phyloP scores from a whole-genome alignment of 2,888 invertebrate species.

The Hypena proboscidalis region DNA sequence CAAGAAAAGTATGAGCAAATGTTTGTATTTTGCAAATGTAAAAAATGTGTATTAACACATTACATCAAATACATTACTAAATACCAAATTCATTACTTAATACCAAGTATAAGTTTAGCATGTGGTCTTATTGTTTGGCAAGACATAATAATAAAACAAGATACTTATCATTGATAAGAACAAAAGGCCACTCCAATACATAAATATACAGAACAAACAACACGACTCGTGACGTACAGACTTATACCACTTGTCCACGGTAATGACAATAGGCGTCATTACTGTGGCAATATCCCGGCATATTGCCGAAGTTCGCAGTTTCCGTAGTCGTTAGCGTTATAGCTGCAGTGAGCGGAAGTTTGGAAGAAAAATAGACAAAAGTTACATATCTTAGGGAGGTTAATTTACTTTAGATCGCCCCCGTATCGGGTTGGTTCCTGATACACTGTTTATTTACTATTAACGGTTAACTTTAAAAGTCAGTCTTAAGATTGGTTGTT shows the following conservation, averaged over 20 bases:
- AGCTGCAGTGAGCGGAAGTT: conserved; percentile 38
- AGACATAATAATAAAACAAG: no score
- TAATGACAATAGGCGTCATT: conserved; percentile 4
- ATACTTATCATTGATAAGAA: no score
- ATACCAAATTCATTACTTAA: no score
- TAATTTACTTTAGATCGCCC: conserved; percentile 48
- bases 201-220: neutral
- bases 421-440: conserved; percentile 12
- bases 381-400: conserved; percentile 47
- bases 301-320: conserved; percentile 36
- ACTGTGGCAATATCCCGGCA: conserved; percentile 8
- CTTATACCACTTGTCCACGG: neutral
- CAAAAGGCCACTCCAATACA: no score
- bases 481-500: no score
- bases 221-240: neutral
- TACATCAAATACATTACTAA: no score
- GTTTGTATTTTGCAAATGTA: no score
- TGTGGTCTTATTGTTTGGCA: no score
- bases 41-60: no score
- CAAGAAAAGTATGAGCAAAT: no score
- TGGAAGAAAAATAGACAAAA: conserved; percentile 53
- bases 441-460: conserved; percentile 9
- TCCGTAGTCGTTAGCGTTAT: conserved; percentile 26
- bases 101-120: no score
- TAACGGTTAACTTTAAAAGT: conserved; percentile 27